Evolutionary conservation across 2,888 invertebrate species (phyloP), one percentile per base, ranked within the genome.

Genomic region (Phymatocera aterrima): DNA sequence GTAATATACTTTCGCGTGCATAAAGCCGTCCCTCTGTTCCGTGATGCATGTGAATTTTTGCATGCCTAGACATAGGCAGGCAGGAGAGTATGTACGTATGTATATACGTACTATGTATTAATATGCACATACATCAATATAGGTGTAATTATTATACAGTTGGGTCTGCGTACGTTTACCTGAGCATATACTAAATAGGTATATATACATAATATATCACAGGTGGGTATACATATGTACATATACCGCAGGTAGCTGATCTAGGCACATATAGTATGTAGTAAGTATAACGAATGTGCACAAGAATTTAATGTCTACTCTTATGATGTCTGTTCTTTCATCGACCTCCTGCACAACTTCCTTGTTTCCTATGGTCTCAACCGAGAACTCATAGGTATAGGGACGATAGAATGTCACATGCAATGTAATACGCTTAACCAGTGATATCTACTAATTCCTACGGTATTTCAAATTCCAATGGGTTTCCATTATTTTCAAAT

Each of bases 1-100:
- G 24, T 43, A 72, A 46, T 24, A 21, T 34, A 72, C 57, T 60
- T 75, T 75, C 75, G 75, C 75, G 75, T 75, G 75, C 40, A 24
- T 15, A 34, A 12, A 24, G 28, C 4, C 68, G 72, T 51, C 72
- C 18, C 15, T 51, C 34, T 46, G 12, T 28, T 10, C 34, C 18
- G 15, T n/a, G 40, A 43, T 21, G 43, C 68, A 28, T 43, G 43
- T 24, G 43, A 43, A 43, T 43, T 43, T 43, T 18, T 68, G 43
- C 40, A 68, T 68, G 43, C 21, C 37, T 43, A 68, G 37, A 43
- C 46, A 24, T 68, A 43, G 18, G 28, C 46, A 12, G 10, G 21
- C 15, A 64, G 34, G 37, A 37, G 18, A 34, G 37, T 64, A 37
- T 64, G 18, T 37, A 64, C 61, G 46, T 68, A 43, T 68, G 24